Conservation (phyloP, 2,888 invertebrate species). For the Ctenicera cuprea region DNA sequence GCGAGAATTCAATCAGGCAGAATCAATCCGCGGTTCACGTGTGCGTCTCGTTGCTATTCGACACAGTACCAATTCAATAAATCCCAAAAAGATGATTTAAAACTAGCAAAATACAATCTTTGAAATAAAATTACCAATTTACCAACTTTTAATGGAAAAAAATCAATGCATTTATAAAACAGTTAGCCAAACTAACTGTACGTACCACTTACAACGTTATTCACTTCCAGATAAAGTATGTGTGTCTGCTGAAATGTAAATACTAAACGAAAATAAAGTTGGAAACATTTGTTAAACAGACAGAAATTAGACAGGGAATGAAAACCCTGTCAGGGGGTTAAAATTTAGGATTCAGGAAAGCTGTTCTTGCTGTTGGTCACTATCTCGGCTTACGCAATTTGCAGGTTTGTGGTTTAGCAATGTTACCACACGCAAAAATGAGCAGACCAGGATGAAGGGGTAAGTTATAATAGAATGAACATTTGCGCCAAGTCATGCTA, state of each 20-base stretch:
- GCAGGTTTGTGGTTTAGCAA: background rate
- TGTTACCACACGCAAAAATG: background rate
- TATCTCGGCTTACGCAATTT: conserved; percentile 5
- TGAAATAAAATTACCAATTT: conserved; percentile 5
- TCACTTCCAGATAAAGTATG: background rate
- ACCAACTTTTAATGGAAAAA: background rate
- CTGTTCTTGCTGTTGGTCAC: background rate
- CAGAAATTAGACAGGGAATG: conserved; percentile 11
- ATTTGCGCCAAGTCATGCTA: no score
- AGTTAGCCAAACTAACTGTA: background rate
- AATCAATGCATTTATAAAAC: background rate
- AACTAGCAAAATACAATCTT: conserved; percentile 23
- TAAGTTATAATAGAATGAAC: no score
- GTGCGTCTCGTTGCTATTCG: conserved; percentile 12
- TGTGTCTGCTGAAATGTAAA: background rate
- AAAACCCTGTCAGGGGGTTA: background rate
- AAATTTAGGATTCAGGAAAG: background rate
- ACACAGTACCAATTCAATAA: conserved; percentile 25
- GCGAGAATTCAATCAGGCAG: conserved; percentile 31
- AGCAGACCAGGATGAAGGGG: no score
- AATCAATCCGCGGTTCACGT: conserved; percentile 34
- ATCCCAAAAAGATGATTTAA: conserved; percentile 22
- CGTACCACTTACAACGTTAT: background rate
- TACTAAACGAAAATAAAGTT: conserved; percentile 14
- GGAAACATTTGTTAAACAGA: conserved; percentile 5